Percentiles rank a stretch among this genome's conserved stretches.
Evolutionary conservation across 2,113 vertebrate species (phyloP).

Genomic region (Sialia sialis): DNA sequence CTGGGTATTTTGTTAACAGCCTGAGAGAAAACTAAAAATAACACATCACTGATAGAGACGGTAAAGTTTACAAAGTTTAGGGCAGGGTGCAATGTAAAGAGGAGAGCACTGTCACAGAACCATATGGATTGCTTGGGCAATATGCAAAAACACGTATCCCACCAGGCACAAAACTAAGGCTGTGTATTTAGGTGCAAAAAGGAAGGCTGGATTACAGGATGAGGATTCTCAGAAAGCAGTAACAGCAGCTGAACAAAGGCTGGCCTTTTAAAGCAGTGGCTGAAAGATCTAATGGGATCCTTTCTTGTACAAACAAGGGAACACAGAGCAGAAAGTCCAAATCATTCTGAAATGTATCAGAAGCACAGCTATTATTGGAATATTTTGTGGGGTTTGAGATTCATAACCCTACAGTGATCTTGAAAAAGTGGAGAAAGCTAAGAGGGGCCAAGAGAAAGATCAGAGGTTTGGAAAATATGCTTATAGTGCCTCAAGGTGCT

Average conservation of each 20-base stretch:
- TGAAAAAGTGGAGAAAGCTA: neutral
- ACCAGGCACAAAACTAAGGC: neutral
- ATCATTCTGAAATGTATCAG: neutral
- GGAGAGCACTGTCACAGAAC: neutral
- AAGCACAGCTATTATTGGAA: neutral
- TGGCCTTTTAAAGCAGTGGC: neutral
- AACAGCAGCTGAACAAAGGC: neutral
- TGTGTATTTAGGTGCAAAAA: neutral
- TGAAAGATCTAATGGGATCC: neutral
- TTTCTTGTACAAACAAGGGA: neutral
- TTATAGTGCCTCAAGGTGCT: neutral
- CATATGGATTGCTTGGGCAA: neutral
- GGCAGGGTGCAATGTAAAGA: neutral
- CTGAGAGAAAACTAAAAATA: neutral
- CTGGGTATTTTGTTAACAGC: neutral
- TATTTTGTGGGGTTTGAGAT: neutral
- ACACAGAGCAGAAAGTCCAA: neutral
- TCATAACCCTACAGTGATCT: neutral
- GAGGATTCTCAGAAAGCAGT: neutral
- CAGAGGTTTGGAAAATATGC: neutral
- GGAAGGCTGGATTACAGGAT: neutral
- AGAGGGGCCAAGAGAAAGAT: slow-evolving; percentile 3
- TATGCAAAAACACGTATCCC: neutral
- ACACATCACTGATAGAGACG: neutral
- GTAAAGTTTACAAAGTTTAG: neutral